A percentile compares a stretch with the other conserved stretches of the same genome.
Evolutionary conservation across 1,140 invertebrate species (phyloP).

Genomic region (Meloidogyne hapla): DNA sequence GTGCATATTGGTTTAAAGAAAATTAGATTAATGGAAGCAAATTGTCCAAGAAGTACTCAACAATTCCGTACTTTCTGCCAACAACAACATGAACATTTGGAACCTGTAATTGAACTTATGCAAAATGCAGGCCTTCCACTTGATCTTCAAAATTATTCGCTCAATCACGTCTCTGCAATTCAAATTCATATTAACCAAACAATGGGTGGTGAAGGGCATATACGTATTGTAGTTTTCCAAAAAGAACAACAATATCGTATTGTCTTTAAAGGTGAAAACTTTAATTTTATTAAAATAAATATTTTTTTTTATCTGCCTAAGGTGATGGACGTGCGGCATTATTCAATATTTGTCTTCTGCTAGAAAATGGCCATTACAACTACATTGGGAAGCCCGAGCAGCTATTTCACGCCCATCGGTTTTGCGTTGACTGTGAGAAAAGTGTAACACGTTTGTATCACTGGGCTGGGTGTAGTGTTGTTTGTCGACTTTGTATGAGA

Average conservation of each 20-base stretch:
- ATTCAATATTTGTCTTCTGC: background rate
- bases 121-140: background rate
- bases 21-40: too few species aligned
- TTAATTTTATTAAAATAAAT: background rate
- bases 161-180: background rate
- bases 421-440: constrained; percentile 11
- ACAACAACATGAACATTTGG: background rate
- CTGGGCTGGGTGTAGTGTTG: background rate
- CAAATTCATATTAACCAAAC: background rate
- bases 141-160: background rate
- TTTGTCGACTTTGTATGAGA: background rate
- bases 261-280: constrained; percentile 3
- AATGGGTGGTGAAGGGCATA: background rate
- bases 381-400: constrained; percentile 5
- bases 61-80: background rate
- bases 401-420: background rate
- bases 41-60: too few species aligned
- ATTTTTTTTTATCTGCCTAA: constrained; percentile 4
- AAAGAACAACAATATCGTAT: background rate
- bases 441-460: background rate
- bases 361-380: constrained; percentile 5
- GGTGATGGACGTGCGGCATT: background rate
- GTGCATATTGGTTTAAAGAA: background rate
- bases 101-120: background rate
- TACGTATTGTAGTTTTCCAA: constrained; percentile 5